phyloP scores from a whole-genome alignment of 2,888 invertebrate genomes.

The Cataglyphis altisquamis region DNA sequence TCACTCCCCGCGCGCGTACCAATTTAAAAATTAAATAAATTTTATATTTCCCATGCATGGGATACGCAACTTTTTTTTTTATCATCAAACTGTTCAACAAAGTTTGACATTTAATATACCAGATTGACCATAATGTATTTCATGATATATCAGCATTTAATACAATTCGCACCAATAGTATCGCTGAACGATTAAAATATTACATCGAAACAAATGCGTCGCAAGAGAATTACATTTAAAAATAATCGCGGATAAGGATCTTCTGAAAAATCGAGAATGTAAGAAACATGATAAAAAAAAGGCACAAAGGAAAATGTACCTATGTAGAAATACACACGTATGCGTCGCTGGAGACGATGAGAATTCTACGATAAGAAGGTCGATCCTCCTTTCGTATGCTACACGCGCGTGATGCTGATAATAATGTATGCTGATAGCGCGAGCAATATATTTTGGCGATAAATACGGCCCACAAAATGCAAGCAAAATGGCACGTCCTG shows the following conservation, averaged over 20 bases:
- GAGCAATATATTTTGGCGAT: conserved; percentile 54
- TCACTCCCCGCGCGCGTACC: not conserved
- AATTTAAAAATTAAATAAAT: conserved; percentile 5
- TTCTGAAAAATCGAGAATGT: conserved; percentile 13
- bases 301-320: conserved; percentile 32
- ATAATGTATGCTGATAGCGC: conserved; percentile 53
- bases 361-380: conserved; percentile 49
- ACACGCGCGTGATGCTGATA: conserved; percentile 48
- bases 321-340: conserved; percentile 16
- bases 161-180: not conserved
- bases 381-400: conserved; percentile 52
- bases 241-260: conserved; percentile 57
- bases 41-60: not conserved
- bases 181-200: conserved; percentile 13
- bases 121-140: not conserved
- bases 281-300: conserved; percentile 36
- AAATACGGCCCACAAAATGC: conserved; percentile 44
- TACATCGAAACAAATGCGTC: conserved; percentile 55
- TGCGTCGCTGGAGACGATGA: conserved; percentile 32
- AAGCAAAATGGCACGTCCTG: conserved; percentile 47
- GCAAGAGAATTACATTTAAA: conserved; percentile 63
- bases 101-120: not conserved
- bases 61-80: conserved; percentile 30
- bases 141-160: not conserved
- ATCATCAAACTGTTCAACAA: conserved; percentile 24